Percentiles rank a stretch among this genome's conserved stretches.
Conservation (phyloP, 2,797 vertebrate species). For the Microchirus variegatus region DNA sequence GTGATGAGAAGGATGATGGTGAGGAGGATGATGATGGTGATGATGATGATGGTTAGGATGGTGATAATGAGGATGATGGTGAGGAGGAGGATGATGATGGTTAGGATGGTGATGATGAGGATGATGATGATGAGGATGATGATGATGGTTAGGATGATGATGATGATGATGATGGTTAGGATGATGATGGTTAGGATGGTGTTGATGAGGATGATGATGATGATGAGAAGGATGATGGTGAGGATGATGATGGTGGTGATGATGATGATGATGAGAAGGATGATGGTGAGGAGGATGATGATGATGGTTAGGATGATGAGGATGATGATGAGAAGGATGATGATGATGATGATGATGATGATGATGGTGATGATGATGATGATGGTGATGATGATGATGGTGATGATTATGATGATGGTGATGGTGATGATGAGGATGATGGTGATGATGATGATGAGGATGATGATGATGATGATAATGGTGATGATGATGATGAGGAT, state of each 20-base stretch:
- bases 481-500: too few relatives aligned
- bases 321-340: not conserved
- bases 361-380: not conserved
- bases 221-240: not conserved
- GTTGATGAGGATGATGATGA: too few relatives aligned
- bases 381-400: not conserved
- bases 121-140: not conserved
- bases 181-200: too few relatives aligned
- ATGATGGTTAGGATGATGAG: not conserved
- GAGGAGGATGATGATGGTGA: too few relatives aligned
- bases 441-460: too few relatives aligned
- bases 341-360: too few relatives aligned
- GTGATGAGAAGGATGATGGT: not conserved
- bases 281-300: too few relatives aligned
- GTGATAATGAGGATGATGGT: too few relatives aligned
- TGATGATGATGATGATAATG: not conserved
- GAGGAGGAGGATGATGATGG: too few relatives aligned
- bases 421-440: not conserved
- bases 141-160: not conserved
- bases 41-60: too few relatives aligned
- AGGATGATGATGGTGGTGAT: not conserved
- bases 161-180: too few relatives aligned
- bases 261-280: not conserved
- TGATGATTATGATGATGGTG: not conserved
- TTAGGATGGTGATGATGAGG: too few relatives aligned